These are phyloP conservation scores for Conchocele bisecta DNA, from an alignment of 2,888 invertebrate species.

Conservation along the genomic window DNA sequence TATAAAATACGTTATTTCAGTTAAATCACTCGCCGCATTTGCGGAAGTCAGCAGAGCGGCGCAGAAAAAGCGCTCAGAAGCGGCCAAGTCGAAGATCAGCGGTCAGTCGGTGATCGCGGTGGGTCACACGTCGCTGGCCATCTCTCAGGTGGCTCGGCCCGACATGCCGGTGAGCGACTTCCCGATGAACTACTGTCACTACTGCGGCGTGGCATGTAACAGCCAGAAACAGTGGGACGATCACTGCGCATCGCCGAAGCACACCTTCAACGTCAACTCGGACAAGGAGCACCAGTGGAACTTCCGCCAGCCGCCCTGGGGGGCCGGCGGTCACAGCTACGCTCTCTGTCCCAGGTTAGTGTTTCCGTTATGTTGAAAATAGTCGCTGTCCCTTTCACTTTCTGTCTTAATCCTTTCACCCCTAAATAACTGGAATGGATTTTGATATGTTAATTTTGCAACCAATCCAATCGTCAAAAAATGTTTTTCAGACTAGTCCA, in stretches of 20 bases:
- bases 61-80: conserved; percentile 58
- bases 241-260: conserved; percentile 78
- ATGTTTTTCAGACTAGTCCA: too few species aligned
- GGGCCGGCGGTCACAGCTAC: conserved; percentile 61
- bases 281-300: conserved; percentile 82
- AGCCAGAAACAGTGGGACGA: conserved; percentile 79
- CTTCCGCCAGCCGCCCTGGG: conserved; percentile 80
- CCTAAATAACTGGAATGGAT: too few species aligned
- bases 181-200: conserved; percentile 75
- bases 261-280: conserved; percentile 78
- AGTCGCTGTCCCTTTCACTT: too few species aligned
- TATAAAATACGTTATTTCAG: conserved; percentile 46
- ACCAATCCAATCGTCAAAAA: too few species aligned
- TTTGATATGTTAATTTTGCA: too few species aligned
- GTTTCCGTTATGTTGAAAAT: too few species aligned
- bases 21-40: conserved; percentile 63
- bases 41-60: conserved; percentile 60
- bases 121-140: conserved; percentile 9
- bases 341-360: conserved; percentile 75
- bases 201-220: conserved; percentile 74
- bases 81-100: conserved; percentile 65
- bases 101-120: conserved; percentile 75
- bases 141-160: conserved; percentile 1
- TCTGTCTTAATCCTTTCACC: too few species aligned
- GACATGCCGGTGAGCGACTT: conserved; percentile 48